Percentiles rank a stretch among this genome's conserved stretches.
phyloP scores from a whole-genome alignment of 2,113 vertebrate genomes.

The Galeopterus variegatus region DNA sequence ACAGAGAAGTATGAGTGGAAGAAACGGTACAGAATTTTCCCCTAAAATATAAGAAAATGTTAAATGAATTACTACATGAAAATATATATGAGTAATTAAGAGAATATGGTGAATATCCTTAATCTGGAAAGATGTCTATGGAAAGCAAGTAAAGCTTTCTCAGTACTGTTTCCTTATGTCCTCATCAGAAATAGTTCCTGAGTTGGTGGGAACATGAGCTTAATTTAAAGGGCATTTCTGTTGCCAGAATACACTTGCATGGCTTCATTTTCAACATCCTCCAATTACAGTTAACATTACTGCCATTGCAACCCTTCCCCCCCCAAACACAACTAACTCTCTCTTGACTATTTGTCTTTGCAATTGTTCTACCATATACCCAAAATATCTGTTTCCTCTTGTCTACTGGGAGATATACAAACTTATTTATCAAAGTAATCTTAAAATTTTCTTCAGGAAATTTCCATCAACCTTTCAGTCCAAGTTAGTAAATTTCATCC shows the following conservation, averaged over 20 bases:
- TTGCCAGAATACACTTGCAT: accelerated
- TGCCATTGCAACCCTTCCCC: neutral
- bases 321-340: neutral
- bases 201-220: neutral
- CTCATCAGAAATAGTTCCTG: neutral
- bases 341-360: neutral
- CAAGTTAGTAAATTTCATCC: neutral
- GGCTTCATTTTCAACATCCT: neutral
- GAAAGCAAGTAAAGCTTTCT: neutral
- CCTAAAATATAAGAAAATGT: neutral
- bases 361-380: accelerated
- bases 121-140: neutral
- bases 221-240: neutral
- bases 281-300: neutral
- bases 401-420: neutral
- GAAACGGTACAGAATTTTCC: neutral
- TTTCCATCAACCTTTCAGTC: neutral
- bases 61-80: neutral
- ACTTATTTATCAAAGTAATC: neutral
- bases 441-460: neutral
- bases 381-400: neutral
- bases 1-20: neutral
- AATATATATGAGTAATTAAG: neutral
- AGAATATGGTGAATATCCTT: neutral
- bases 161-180: neutral